Evolutionary conservation across 2,888 invertebrate species (phyloP).

Genomic region (Idaea dimidiata): DNA sequence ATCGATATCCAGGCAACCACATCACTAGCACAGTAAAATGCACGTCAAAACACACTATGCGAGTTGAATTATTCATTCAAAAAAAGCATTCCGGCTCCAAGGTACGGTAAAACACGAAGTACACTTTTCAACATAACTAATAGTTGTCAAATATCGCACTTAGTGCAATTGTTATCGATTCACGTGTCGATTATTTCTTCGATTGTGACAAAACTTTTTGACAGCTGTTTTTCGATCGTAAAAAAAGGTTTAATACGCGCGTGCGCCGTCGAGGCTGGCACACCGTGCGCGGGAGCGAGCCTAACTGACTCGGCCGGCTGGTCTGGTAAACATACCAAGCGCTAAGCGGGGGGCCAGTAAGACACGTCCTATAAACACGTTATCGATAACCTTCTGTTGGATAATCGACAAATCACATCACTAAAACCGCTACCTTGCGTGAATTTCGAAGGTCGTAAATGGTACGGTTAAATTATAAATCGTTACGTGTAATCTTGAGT

Average conservation of each 20-base stretch:
- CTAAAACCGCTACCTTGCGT: constrained; percentile 47
- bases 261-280: constrained; percentile 52
- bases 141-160: constrained; percentile 19
- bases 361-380: constrained; percentile 58
- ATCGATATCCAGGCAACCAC: constrained; percentile 51
- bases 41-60: constrained; percentile 39
- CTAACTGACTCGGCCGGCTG: constrained; percentile 52
- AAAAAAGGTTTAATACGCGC: constrained; percentile 50
- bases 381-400: constrained; percentile 58
- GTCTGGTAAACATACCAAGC: constrained; percentile 40
- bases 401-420: constrained; percentile 47
- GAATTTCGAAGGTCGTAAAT: constrained; percentile 38
- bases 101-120: constrained; percentile 42
- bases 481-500: constrained; percentile 10
- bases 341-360: constrained; percentile 56
- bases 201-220: constrained; percentile 63
- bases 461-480: constrained; percentile 18
- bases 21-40: constrained; percentile 59
- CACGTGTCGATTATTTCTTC: constrained; percentile 29
- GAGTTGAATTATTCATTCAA: constrained; percentile 47
- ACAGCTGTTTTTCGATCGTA: constrained; percentile 67
- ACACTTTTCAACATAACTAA: constrained; percentile 10
- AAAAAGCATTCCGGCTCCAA: constrained; percentile 36
- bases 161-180: constrained; percentile 20
- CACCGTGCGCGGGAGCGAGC: constrained; percentile 58